These are phyloP conservation scores for Callyntrura guangdongensis DNA, from an alignment of 2,888 invertebrate species.

Conservation along the genomic window DNA sequence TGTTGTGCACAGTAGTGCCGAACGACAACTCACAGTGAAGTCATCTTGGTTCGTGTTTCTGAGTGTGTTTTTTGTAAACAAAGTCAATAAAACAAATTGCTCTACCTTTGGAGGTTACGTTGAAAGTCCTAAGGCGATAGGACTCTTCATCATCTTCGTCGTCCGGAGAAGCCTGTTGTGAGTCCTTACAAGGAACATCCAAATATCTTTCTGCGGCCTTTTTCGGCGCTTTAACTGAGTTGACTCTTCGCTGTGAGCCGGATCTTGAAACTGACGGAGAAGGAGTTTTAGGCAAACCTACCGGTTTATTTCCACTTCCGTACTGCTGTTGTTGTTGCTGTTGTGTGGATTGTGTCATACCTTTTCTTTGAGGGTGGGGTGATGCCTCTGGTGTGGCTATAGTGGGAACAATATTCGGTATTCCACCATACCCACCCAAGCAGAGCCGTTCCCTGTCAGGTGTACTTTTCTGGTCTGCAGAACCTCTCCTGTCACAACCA, in stretches of 20 bases:
- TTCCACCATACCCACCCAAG: constrained; percentile 69
- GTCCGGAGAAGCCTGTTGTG: constrained; percentile 86
- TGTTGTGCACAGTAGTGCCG: background rate
- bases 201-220: constrained; percentile 88
- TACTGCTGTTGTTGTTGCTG: constrained; percentile 65
- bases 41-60: background rate
- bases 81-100: constrained; percentile 53
- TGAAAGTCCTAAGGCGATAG: constrained; percentile 96
- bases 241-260: constrained; percentile 83
- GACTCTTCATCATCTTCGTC: constrained; percentile 93
- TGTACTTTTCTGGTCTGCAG: constrained; percentile 80
- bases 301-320: constrained; percentile 82
- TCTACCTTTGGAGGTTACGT: constrained; percentile 95
- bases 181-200: constrained; percentile 88
- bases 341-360: constrained; percentile 61
- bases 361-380: constrained; percentile 87
- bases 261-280: constrained; percentile 84
- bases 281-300: constrained; percentile 83
- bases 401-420: constrained; percentile 82
- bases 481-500: constrained; percentile 82
- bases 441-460: constrained; percentile 81
- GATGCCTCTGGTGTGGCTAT: constrained; percentile 88
- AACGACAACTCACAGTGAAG: background rate
- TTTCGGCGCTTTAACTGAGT: constrained; percentile 83
- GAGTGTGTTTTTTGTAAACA: background rate